Conservation (phyloP, 2,797 vertebrate species). For the Tamandua tetradactyla region DNA sequence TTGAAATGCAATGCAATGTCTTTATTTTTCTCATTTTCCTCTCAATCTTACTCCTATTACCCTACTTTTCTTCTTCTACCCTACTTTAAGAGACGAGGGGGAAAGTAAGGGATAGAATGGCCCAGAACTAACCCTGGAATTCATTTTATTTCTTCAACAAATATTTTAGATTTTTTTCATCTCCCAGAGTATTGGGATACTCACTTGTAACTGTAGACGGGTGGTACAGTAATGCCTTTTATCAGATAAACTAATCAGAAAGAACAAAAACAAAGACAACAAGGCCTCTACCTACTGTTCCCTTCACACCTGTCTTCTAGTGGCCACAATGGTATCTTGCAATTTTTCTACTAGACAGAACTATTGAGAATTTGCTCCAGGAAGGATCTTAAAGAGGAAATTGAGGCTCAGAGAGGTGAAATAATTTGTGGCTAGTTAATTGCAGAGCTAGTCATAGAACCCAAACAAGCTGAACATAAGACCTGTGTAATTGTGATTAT, state of each 20-base stretch:
- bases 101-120: background rate
- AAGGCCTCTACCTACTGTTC: background rate
- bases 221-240: background rate
- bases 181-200: background rate
- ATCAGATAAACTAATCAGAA: background rate
- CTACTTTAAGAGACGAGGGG: too few relatives aligned
- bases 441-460: background rate
- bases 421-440: background rate
- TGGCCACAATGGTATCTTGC: background rate
- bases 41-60: background rate
- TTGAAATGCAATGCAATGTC: background rate
- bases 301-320: background rate
- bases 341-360: background rate
- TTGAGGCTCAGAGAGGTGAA: background rate
- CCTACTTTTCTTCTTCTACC: too few relatives aligned
- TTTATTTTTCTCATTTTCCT: background rate
- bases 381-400: slow-evolving; percentile 1
- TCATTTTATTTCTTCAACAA: slow-evolving; percentile 28
- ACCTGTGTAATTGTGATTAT: background rate
- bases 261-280: background rate
- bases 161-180: background rate
- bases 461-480: slow-evolving; percentile 4
- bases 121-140: background rate
- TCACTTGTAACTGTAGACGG: background rate
- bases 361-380: background rate